Conservation (phyloP, 2,888 invertebrate species). For the Cataglyphis cursor region DNA sequence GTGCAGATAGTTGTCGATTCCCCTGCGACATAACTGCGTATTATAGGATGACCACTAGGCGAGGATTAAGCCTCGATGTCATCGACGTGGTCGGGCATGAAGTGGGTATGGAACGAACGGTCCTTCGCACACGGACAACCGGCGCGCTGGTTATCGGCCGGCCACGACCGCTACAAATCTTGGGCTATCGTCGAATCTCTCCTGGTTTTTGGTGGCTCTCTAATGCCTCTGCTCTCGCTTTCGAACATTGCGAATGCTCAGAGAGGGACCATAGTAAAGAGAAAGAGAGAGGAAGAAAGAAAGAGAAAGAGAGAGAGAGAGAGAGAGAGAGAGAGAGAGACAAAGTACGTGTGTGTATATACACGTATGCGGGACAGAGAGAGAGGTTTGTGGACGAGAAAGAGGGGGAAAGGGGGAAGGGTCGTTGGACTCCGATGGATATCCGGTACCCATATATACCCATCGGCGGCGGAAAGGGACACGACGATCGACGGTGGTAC, state of each 20-base stretch:
- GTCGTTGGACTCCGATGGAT: constrained; percentile 57
- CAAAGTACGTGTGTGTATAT: neutral
- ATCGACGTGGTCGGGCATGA: constrained; percentile 70
- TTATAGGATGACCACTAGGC: constrained; percentile 61
- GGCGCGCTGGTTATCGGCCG: constrained; percentile 81
- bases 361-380: neutral
- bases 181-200: constrained; percentile 82
- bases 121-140: constrained; percentile 67
- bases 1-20: constrained; percentile 53
- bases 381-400: constrained; percentile 13
- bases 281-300: constrained; percentile 3
- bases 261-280: constrained; percentile 8
- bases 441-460: constrained; percentile 63
- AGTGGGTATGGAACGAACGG: constrained; percentile 72
- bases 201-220: constrained; percentile 83
- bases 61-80: constrained; percentile 76
- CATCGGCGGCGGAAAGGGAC: constrained; percentile 60
- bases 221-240: constrained; percentile 76
- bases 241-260: constrained; percentile 41
- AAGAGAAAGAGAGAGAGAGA: neutral
- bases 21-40: constrained; percentile 57
- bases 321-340: neutral
- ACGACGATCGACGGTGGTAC: constrained; percentile 43
- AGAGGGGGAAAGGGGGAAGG: constrained; percentile 29
- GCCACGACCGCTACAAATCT: constrained; percentile 84